A percentile compares a stretch with the other conserved stretches of the same genome.
Conservation (phyloP, 2,113 vertebrate genomes). For the Trichechus manatus region DNA sequence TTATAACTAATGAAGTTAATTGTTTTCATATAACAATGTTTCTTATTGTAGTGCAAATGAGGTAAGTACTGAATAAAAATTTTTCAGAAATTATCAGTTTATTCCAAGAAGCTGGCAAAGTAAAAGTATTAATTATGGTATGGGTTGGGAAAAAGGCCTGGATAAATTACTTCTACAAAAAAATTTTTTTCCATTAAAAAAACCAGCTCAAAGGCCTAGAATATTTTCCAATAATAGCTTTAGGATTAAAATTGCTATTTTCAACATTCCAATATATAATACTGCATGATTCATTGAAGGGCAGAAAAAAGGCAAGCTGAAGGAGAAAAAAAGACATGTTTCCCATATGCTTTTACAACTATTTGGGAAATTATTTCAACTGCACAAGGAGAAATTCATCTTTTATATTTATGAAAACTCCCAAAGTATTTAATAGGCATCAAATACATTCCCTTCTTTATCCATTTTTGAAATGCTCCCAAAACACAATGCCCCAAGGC, state of each 20-base stretch:
- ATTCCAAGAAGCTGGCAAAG: conserved; percentile 33
- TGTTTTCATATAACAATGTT: conserved; percentile 34
- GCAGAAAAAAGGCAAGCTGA: neutral
- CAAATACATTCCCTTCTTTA: neutral
- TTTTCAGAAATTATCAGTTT: conserved; percentile 44
- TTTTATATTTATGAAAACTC: conserved; percentile 13
- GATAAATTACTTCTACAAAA: conserved; percentile 29
- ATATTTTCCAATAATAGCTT: conserved; percentile 26
- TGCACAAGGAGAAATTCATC: conserved; percentile 23
- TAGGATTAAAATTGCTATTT: conserved; percentile 55
- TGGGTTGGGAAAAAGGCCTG: neutral
- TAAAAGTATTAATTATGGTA: neutral
- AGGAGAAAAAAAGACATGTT: neutral
- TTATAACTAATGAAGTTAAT: conserved; percentile 42
- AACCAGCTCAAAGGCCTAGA: neutral
- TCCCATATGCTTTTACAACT: neutral
- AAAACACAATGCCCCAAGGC: neutral
- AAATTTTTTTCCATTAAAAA: neutral
- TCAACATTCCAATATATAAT: neutral
- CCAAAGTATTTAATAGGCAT: neutral
- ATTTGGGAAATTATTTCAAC: conserved; percentile 38
- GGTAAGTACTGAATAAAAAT: conserved; percentile 2
- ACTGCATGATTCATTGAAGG: neutral
- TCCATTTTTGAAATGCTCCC: conserved; percentile 12
- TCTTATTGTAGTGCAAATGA: conserved; percentile 52